Evolutionary conservation across 2,113 vertebrate species (phyloP).

Genomic region (Corythornis vintsioides): DNA sequence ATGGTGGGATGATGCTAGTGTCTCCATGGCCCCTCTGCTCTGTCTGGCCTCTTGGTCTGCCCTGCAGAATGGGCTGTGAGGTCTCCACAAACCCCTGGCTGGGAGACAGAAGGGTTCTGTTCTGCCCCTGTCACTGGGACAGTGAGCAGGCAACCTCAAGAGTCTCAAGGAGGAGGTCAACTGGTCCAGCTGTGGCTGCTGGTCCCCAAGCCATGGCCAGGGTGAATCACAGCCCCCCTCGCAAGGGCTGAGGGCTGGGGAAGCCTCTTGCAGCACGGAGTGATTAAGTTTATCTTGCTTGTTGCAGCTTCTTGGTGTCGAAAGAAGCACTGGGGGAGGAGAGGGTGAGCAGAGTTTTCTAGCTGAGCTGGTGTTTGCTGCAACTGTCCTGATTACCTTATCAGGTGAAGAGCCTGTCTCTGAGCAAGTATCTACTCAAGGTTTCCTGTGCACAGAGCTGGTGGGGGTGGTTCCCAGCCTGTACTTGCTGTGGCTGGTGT

Average conservation of each 20-base stretch:
- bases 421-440: background rate
- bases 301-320: background rate
- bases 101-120: background rate
- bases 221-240: background rate
- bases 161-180: background rate
- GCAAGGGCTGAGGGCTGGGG: background rate
- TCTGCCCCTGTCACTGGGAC: background rate
- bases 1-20: background rate
- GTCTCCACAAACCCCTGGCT: fast-evolving
- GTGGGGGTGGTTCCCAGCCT: background rate
- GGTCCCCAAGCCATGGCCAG: background rate
- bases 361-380: background rate
- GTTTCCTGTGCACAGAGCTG: background rate
- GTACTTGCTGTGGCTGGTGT: background rate
- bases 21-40: background rate
- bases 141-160: background rate
- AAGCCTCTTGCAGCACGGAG: background rate
- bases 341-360: background rate
- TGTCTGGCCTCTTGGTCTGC: background rate
- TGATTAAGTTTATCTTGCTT: background rate
- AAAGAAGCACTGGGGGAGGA: background rate
- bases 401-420: background rate
- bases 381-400: background rate
- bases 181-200: background rate
- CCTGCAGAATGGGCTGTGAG: fast-evolving